Base-by-base conservation (phyloP, 2,888 invertebrate species). In the Drosophila melanosoma region DNA sequence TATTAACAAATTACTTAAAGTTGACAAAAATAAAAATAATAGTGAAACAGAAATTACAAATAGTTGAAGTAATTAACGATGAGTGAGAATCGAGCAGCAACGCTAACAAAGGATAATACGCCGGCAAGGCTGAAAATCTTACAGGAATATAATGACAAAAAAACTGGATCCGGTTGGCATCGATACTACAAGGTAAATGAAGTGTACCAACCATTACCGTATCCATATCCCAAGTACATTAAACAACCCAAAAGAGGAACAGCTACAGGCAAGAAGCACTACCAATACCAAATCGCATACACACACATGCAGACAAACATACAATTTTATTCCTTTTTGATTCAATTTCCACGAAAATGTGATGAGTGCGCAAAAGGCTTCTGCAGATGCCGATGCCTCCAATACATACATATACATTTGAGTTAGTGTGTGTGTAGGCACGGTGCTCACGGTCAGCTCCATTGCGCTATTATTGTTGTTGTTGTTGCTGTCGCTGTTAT, bases 281-380 rank as follows among this genome's bases (percentile, higher is more conserved):
- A 52, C 59, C 20, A 58, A 64, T 26, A 59, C 53, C 73, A 32
- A 62, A 29, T 51, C 26, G 42, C 11, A 56, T 33, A 54, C 17
- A 67, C 48, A 29, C 49, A 48, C 61, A 54, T 15, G n/a, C 49
- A 61, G 35, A 45, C 61, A 58, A 66, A 62, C 63, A 69, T 60
- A 72, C 62, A 68, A 71, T 74, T 81, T 80, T 86, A 82, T 82
- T 83, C 86, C 89, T 91, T 91, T 82, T 81, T 76, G 78, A 82
- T 85, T 76, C 83, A 78, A 91, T 90, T 91, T 91, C 92, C 90
- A 91, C 89, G 92, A 91, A 91, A 91, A 90, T 83, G 81, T 83
- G 85, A 91, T 91, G 91, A 91, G 87, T 91, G 85, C 89, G 90
- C 89, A 87, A 83, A 87, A 90, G 90, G 90, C 89, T 88, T 82